Conservation (phyloP, 2,888 invertebrate genomes). For the Drosophila kambysellisi region DNA sequence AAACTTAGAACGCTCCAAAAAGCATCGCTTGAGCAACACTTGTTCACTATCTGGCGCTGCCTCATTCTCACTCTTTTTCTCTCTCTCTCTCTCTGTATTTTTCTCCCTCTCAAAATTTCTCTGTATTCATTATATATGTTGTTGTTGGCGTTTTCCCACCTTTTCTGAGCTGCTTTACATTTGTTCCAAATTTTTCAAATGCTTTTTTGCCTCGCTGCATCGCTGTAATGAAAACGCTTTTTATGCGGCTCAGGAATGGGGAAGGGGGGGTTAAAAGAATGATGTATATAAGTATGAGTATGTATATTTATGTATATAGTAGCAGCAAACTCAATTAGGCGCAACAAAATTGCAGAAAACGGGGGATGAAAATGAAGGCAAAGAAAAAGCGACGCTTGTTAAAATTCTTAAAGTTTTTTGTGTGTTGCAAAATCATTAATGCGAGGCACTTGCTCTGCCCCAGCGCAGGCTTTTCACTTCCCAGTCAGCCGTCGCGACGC, state of each 20-base stretch:
- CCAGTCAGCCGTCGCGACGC: conserved; percentile 8
- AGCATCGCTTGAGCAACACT: conserved; percentile 13
- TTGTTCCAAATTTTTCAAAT: conserved; percentile 55
- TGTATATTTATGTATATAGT: not conserved
- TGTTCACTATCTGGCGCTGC: conserved; percentile 10
- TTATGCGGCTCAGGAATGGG: conserved; percentile 25
- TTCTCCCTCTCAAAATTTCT: not conserved
- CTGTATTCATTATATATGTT: not conserved
- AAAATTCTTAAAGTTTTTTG: conserved; percentile 48
- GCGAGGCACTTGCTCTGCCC: conserved; percentile 2
- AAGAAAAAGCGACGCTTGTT: conserved; percentile 32
- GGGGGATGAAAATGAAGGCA: not conserved
- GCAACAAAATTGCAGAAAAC: conserved; percentile 27
- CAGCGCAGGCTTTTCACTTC: not conserved
- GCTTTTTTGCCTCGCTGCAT: conserved; percentile 57
- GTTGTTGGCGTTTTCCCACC: conserved; percentile 6
- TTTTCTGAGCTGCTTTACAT: conserved; percentile 27
- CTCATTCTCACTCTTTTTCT: too few relatives aligned
- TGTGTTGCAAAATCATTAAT: conserved; percentile 50
- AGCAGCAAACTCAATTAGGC: conserved; percentile 72
- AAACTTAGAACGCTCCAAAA: conserved; percentile 38
- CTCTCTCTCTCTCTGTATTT: too few relatives aligned
- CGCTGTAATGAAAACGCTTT: conserved; percentile 71
- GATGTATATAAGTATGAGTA: not conserved
- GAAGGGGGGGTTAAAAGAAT: not conserved